Evolutionary conservation across 2,797 vertebrate genomes (phyloP).

Genomic region (Phoebastria nigripes): DNA sequence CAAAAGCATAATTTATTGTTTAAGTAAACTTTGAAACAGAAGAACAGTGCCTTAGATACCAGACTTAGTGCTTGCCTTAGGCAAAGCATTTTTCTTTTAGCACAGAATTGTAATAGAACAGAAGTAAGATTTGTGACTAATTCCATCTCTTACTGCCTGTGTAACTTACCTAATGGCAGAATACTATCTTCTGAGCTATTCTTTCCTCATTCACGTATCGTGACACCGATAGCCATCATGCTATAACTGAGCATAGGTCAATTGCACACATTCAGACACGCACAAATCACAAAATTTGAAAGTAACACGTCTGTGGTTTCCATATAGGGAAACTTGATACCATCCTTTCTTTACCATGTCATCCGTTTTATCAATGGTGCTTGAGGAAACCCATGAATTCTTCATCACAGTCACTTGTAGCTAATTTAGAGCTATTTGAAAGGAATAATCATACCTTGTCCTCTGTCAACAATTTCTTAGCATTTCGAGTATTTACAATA

Average conservation of each 20-base stretch:
- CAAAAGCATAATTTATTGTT: constrained; percentile 16
- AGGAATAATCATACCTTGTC: not conserved
- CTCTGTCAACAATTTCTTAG: not conserved
- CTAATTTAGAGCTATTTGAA: not conserved
- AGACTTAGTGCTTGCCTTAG: not conserved
- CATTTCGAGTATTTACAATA: not conserved
- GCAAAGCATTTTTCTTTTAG: not conserved
- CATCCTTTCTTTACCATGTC: not conserved
- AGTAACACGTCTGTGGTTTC: not conserved
- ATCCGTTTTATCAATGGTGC: not conserved
- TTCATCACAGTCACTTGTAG: not conserved
- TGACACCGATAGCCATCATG: not conserved
- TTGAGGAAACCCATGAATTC: not conserved
- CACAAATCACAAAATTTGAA: not conserved
- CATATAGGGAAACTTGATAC: not conserved
- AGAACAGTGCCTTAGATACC: not conserved
- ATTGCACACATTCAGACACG: fast-evolving
- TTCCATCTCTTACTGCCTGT: not conserved
- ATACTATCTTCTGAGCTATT: not conserved
- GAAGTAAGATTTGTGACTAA: not conserved
- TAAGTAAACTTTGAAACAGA: constrained; percentile 31
- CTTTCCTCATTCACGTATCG: not conserved
- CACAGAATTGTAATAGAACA: not conserved
- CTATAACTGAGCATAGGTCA: not conserved
- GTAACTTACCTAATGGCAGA: not conserved